A percentile compares a stretch with the other conserved stretches of the same genome.
Evolutionary conservation across 2,113 vertebrate genomes (phyloP).

Genomic region (Callithrix jacchus): DNA sequence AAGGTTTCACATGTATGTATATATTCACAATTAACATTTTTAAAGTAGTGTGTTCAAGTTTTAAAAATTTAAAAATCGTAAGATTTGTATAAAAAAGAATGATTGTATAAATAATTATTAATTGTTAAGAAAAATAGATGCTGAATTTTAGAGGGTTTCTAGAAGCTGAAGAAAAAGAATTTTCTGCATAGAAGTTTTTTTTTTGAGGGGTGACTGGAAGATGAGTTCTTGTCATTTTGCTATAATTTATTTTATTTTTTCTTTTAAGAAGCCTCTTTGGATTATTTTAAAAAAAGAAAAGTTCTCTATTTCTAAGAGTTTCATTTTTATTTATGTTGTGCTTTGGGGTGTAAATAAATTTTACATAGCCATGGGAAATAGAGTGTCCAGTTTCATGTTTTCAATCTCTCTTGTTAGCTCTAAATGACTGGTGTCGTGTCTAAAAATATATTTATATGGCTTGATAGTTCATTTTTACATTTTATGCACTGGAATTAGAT

Average conservation of each 20-base stretch:
- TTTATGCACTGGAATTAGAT: constrained; percentile 47
- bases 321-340: constrained; percentile 47
- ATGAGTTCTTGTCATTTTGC: constrained; percentile 23
- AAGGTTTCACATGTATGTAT: background rate
- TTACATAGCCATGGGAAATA: constrained; percentile 77
- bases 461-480: constrained; percentile 58
- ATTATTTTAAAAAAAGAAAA: constrained; percentile 15
- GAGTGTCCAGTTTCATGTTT: constrained; percentile 81
- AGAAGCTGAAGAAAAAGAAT: constrained; percentile 1
- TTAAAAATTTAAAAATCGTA: background rate
- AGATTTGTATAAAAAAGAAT: background rate
- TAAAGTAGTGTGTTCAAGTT: background rate
- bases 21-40: background rate
- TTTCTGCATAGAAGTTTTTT: background rate
- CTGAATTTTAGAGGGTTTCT: background rate
- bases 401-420: constrained; percentile 80
- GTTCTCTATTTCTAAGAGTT: constrained; percentile 25
- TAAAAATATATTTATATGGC: constrained; percentile 78
- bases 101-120: background rate
- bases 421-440: constrained; percentile 68
- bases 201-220: background rate
- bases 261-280: background rate
- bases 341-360: constrained; percentile 80
- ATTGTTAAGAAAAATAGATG: background rate
- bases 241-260: background rate